Base-by-base conservation (phyloP, 2,113 vertebrate genomes). In the Misgurnus anguillicaudatus region DNA sequence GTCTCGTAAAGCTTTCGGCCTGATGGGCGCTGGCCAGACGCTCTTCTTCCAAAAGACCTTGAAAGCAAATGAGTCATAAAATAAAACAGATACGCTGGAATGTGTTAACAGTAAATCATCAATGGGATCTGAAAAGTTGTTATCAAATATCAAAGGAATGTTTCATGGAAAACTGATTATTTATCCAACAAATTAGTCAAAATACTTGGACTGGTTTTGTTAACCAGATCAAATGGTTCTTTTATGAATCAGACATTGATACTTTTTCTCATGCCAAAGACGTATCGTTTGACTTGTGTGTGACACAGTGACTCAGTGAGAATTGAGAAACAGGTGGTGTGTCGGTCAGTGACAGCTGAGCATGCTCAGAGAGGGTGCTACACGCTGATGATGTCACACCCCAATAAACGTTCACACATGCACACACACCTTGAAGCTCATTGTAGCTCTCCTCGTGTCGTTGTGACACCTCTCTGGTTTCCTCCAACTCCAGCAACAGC, bases 1-100 rank as follows among this genome's bases (percentile, higher is more conserved):
- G 92, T 77, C 92, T 87, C 57, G 92, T 94, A 85, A 95, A 94
- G 55, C 84, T 92, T 81, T 95, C 94, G 0, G 94, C 93, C 87
- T 94, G 95, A 79, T 94, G 92, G 7, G 95, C 94, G 0, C 94
- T 95, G 39, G 94, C 94, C 87, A 95, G 84, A 1, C 95, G 91
- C 79, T 96, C 94, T 2, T 95, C 95, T 57, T 97, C 95, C 84
- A 96, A 72, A 80, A 95, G 89, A 24, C 94, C 95, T 96, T 87
- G 31, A 72, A 36, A 62, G 24, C 6, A 14, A 71, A 67, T 65
- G 38, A 72, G 42, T 14, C 11, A 14, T 71, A 71, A 41, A 55
- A 55, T 19, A 68, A 48, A 16, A 21, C 51, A 45, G 31, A 57
- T 31, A 62, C 14, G 10, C 62, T 45, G 13, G 61, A 11, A 61